Evolutionary conservation across 2,888 invertebrate species (phyloP).

Genomic region (Entomobrya proxima): DNA sequence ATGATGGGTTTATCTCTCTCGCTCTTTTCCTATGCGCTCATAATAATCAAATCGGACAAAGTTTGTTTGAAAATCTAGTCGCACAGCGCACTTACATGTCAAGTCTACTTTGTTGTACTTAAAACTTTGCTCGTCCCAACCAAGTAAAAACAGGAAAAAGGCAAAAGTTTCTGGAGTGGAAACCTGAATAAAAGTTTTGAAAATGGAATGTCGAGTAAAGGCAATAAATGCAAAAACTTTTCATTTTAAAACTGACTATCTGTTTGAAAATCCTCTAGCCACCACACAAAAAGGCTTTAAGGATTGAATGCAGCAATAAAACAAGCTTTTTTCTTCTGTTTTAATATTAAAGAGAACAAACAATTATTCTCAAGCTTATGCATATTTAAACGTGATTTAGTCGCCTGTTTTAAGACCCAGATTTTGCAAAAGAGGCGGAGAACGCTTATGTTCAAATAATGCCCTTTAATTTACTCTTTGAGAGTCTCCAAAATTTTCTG

Average conservation of each 20-base stretch:
- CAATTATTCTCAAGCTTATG: background rate
- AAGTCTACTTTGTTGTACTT: background rate
- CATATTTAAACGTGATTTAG: background rate
- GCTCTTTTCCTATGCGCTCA: no score
- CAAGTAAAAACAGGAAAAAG: background rate
- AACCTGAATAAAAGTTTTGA: background rate
- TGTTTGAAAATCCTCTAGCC: no score
- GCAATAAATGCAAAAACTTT: constrained; percentile 11
- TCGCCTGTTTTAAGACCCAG: background rate
- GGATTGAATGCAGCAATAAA: background rate
- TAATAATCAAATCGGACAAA: constrained; percentile 1
- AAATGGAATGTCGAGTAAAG: background rate
- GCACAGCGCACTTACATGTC: background rate
- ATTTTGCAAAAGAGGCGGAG: background rate
- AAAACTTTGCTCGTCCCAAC: background rate
- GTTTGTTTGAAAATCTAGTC: background rate
- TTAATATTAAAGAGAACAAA: background rate
- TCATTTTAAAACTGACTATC: background rate
- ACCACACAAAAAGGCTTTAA: no score
- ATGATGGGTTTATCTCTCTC: background rate
- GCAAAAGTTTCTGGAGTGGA: background rate
- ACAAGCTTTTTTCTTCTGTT: background rate
- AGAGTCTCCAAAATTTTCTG: background rate
- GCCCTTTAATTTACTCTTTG: background rate
- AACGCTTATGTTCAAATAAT: background rate